Percentiles rank a stretch among this genome's conserved stretches.
Evolutionary conservation across 2,113 vertebrate genomes (phyloP).

Genomic region (Pseudorhombus dupliciocellatus): DNA sequence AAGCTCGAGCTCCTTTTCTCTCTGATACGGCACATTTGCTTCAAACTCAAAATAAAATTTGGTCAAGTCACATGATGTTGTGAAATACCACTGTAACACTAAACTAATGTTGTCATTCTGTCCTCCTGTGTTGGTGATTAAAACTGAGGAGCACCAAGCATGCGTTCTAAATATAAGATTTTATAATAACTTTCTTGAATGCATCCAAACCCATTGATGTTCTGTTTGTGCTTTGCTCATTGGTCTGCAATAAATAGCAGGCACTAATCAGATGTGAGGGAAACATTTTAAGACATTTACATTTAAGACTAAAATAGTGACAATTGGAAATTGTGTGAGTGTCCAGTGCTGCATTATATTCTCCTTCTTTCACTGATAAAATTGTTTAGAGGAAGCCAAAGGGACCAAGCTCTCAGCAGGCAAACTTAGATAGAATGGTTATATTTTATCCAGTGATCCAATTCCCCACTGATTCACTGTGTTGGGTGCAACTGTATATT

Average conservation of each 20-base stretch:
- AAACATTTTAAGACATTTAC: background rate
- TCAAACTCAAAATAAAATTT: slow-evolving; percentile 1
- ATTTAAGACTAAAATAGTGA: background rate
- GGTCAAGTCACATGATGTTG: background rate
- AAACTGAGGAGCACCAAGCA: background rate
- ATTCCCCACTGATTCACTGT: slow-evolving; percentile 7
- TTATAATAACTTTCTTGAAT: no score
- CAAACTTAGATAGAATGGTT: background rate
- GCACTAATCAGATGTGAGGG: no score
- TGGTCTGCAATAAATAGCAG: no score
- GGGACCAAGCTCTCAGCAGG: background rate
- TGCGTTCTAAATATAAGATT: background rate
- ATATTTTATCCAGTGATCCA: slow-evolving; percentile 18
- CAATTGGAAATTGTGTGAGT: background rate
- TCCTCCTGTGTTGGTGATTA: background rate
- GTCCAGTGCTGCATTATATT: background rate
- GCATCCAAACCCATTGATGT: no score
- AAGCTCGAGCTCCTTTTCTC: slow-evolving; percentile 1
- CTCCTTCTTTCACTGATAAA: background rate
- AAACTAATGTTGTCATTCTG: background rate
- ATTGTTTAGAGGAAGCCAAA: background rate
- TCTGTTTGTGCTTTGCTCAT: no score
- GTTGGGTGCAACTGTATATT: slow-evolving; percentile 36
- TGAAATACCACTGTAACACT: background rate
- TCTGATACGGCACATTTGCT: background rate